These are phyloP conservation scores for Muscicapa comitata DNA, from an alignment of 2,797 vertebrate genomes.

Conservation along the genomic window DNA sequence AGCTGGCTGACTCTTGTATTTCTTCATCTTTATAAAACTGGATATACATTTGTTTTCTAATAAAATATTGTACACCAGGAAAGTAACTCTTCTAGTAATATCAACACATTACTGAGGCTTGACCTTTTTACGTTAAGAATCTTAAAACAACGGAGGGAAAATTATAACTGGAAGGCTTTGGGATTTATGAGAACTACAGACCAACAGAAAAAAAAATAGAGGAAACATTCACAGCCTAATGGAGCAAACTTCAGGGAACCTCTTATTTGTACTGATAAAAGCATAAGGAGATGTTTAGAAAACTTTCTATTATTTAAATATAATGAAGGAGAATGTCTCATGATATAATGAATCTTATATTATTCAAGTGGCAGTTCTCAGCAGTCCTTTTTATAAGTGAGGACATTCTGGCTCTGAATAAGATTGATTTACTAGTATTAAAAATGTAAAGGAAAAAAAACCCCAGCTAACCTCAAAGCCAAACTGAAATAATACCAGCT, in stretches of 20 bases:
- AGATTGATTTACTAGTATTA: background rate
- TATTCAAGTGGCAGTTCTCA: background rate
- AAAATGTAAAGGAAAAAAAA: background rate
- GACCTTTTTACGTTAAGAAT: background rate
- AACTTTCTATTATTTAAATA: background rate
- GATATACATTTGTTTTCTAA: background rate
- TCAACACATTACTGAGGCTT: background rate
- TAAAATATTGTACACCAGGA: background rate
- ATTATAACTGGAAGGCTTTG: background rate
- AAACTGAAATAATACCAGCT: background rate
- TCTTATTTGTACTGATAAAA: background rate
- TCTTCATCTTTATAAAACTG: background rate
- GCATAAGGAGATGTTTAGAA: background rate
- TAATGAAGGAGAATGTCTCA: background rate
- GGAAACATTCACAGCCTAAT: background rate
- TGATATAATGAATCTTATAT: background rate
- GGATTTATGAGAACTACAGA: background rate
- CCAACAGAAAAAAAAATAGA: background rate
- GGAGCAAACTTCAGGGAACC: background rate
- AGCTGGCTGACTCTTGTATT: background rate
- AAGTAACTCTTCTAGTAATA: background rate
- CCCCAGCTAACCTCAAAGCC: accelerated
- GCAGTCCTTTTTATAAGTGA: background rate
- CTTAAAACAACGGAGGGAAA: background rate
- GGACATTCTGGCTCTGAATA: background rate